phyloP scores from a whole-genome alignment of 2,888 invertebrate genomes.

The Brenthis hecate region DNA sequence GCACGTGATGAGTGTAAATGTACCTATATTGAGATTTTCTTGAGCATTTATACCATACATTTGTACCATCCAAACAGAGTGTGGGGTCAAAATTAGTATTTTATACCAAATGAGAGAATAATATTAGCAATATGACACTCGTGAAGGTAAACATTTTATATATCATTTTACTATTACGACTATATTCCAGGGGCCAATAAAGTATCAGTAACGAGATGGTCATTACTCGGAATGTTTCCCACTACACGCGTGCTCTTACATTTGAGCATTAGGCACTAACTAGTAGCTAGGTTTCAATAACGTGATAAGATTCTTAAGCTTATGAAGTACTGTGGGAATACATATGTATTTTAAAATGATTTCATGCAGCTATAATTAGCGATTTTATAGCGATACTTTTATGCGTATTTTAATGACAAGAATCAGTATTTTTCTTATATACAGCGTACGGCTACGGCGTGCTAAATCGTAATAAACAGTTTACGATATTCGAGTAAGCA shows the following conservation, averaged over 20 bases:
- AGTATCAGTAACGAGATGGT: conserved; percentile 56
- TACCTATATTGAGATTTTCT: no score
- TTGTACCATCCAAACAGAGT: no score
- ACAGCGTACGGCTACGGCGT: conserved; percentile 15
- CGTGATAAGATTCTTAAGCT: background rate
- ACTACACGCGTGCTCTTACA: conserved; percentile 29
- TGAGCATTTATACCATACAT: background rate
- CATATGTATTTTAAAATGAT: conserved; percentile 20
- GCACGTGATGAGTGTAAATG: no score
- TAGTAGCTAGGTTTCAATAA: background rate
- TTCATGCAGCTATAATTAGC: conserved; percentile 14
- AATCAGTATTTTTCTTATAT: conserved; percentile 15
- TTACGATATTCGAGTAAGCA: conserved; percentile 33
- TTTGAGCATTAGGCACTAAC: background rate
- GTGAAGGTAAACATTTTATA: conserved; percentile 56
- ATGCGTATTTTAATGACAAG: conserved; percentile 20
- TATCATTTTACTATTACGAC: conserved; percentile 74
- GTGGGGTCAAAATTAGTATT: background rate
- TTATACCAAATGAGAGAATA: background rate
- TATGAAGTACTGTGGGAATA: conserved; percentile 4
- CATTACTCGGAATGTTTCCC: conserved; percentile 43
- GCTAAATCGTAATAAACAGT: conserved; percentile 36
- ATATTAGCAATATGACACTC: conserved; percentile 54
- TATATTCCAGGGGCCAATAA: conserved; percentile 70
- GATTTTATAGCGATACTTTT: conserved; percentile 19